Percentiles rank a stretch among this genome's conserved stretches.
These are phyloP conservation scores for Hyppa rectilinea DNA, from an alignment of 2,888 invertebrate species.

Conservation along the genomic window DNA sequence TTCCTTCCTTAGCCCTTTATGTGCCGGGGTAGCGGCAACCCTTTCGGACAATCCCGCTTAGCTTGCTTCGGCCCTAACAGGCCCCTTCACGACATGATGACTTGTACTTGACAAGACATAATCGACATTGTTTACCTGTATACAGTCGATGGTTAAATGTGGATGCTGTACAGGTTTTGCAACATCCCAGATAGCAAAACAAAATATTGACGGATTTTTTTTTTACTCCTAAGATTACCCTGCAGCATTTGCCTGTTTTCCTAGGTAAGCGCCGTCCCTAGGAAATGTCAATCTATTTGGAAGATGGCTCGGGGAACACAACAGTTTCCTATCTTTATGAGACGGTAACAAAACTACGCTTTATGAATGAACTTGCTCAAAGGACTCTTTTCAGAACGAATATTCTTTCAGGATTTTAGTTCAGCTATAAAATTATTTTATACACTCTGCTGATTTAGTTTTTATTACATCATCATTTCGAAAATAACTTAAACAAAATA, in stretches of 20 bases:
- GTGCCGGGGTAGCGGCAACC: no score
- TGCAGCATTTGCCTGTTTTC: background rate
- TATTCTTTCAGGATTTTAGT: conserved; percentile 4
- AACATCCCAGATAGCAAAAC: background rate
- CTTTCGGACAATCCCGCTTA: no score
- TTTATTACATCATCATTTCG: background rate
- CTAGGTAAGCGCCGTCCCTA: conserved; percentile 7
- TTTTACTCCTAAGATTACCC: conserved; percentile 1
- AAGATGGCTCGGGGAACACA: conserved; percentile 23
- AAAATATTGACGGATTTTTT: background rate
- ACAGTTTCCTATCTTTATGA: conserved; percentile 23
- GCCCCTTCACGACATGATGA: no score
- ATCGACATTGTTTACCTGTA: background rate
- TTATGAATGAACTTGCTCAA: no score
- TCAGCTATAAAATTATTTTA: background rate
- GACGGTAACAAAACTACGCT: conserved; percentile 11
- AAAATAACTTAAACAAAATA: background rate
- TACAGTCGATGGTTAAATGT: background rate
- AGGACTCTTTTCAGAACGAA: background rate
- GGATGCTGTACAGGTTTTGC: background rate
- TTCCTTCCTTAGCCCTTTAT: no score
- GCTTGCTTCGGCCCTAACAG: no score
- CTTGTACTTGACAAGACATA: conserved; percentile 9
- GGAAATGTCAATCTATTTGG: conserved; percentile 20
- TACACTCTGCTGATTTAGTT: background rate